phyloP scores from a whole-genome alignment of 2,888 invertebrate genomes.

The Agonopterix heracliana region DNA sequence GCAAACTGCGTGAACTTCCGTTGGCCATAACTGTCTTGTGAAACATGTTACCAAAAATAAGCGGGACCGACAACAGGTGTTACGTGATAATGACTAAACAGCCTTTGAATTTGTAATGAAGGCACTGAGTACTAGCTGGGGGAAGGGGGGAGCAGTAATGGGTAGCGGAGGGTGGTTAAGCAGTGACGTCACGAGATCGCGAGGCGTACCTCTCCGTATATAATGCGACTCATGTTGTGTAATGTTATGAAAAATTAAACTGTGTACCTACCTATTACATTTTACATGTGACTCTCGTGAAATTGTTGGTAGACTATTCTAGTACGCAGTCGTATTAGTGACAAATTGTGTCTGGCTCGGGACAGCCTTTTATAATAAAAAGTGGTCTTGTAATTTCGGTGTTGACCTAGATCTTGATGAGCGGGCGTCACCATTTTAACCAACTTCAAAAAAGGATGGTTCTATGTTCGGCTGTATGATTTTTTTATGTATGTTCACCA shows the following conservation, averaged over 20 bases:
- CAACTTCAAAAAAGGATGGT: too few relatives aligned
- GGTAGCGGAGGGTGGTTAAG: slow-evolving; percentile 16
- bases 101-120: slow-evolving; percentile 67
- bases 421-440: too few relatives aligned
- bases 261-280: slow-evolving; percentile 12
- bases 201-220: slow-evolving; percentile 2
- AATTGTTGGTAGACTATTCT: not conserved
- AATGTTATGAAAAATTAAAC: slow-evolving; percentile 17
- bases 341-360: too few relatives aligned
- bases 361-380: too few relatives aligned
- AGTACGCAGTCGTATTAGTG: too few relatives aligned
- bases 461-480: too few relatives aligned
- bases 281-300: slow-evolving; percentile 1
- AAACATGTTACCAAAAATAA: slow-evolving; percentile 5
- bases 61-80: slow-evolving; percentile 57
- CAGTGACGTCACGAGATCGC: slow-evolving; percentile 34
- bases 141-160: slow-evolving; percentile 14
- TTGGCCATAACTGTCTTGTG: slow-evolving; percentile 2
- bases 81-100: slow-evolving; percentile 68
- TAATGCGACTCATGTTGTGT: slow-evolving; percentile 9
- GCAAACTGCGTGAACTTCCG: not conserved
- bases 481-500: too few relatives aligned
- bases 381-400: too few relatives aligned
- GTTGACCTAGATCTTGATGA: too few relatives aligned
- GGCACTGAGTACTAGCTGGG: slow-evolving; percentile 39